Evolutionary conservation across 1,140 invertebrate genomes (phyloP).

Genomic region (Brachionus plicatilis): DNA sequence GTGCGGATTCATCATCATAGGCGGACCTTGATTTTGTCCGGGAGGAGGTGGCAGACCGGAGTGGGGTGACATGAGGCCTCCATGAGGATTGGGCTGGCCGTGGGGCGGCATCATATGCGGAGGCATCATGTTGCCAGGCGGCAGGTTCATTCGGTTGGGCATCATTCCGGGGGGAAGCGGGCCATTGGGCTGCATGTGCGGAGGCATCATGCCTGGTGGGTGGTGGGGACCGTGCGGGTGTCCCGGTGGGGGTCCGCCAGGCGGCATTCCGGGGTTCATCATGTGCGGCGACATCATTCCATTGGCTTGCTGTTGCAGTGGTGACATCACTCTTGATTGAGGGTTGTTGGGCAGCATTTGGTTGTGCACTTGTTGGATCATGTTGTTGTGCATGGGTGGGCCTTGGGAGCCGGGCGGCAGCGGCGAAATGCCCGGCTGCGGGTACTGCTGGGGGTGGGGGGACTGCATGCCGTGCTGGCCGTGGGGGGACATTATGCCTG

Average conservation of each 20-base stretch:
- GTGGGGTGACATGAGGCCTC: conserved; percentile 2
- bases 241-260: conserved; percentile 13
- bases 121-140: conserved; percentile 36
- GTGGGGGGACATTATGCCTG: conserved; percentile 29
- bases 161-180: conserved; percentile 36
- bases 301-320: neutral
- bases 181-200: conserved; percentile 5
- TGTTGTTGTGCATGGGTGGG: neutral
- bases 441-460: conserved; percentile 18
- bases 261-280: conserved; percentile 20
- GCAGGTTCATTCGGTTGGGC: conserved; percentile 32
- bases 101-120: conserved; percentile 39
- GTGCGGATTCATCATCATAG: conserved; percentile 36
- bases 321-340: conserved; percentile 26
- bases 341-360: conserved; percentile 34
- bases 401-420: neutral
- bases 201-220: conserved; percentile 19
- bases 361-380: conserved; percentile 34
- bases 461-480: conserved; percentile 20
- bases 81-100: neutral
- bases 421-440: neutral
- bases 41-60: neutral
- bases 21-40: neutral
- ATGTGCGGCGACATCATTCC: conserved; percentile 38
- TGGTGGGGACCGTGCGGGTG: neutral